A percentile compares a stretch with the other conserved stretches of the same genome.
Evolutionary conservation across 2,797 vertebrate species (phyloP).

Genomic region (Myripristis murdjan): DNA sequence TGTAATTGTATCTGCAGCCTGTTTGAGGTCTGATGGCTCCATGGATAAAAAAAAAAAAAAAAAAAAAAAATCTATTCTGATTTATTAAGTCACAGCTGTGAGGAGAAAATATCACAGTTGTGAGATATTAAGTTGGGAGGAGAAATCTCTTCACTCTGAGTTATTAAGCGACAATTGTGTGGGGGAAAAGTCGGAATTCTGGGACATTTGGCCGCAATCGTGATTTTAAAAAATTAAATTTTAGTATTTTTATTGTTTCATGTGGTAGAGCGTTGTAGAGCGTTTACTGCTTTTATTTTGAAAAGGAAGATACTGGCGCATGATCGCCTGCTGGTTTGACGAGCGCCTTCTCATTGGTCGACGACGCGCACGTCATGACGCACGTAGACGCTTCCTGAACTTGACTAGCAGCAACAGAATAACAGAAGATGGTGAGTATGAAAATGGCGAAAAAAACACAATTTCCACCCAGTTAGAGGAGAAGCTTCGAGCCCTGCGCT

Average conservation of each 20-base stretch:
- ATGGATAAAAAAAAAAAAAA: too few species aligned
- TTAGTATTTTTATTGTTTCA: background rate
- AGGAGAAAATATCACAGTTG: too few species aligned
- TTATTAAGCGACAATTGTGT: too few species aligned
- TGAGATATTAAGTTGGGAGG: too few species aligned
- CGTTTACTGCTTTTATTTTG: constrained; percentile 52
- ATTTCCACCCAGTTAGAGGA: background rate
- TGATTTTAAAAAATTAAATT: too few species aligned
- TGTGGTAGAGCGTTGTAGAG: accelerated
- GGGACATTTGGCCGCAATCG: too few species aligned
- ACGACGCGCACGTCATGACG: constrained; percentile 41
- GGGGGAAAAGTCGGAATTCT: too few species aligned
- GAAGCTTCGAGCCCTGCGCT: background rate
- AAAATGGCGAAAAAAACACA: constrained; percentile 60
- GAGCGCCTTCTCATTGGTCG: constrained; percentile 55
- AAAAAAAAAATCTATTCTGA: too few species aligned
- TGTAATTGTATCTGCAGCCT: too few species aligned
- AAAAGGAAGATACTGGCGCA: constrained; percentile 30
- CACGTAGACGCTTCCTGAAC: constrained; percentile 77
- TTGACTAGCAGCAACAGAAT: constrained; percentile 69
- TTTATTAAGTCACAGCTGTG: too few species aligned
- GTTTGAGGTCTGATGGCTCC: too few species aligned
- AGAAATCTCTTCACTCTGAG: too few species aligned
- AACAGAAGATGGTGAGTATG: constrained; percentile 87
- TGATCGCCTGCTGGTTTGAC: background rate